phyloP scores from a whole-genome alignment of 2,113 vertebrate species.

The Ornithorhynchus anatinus region DNA sequence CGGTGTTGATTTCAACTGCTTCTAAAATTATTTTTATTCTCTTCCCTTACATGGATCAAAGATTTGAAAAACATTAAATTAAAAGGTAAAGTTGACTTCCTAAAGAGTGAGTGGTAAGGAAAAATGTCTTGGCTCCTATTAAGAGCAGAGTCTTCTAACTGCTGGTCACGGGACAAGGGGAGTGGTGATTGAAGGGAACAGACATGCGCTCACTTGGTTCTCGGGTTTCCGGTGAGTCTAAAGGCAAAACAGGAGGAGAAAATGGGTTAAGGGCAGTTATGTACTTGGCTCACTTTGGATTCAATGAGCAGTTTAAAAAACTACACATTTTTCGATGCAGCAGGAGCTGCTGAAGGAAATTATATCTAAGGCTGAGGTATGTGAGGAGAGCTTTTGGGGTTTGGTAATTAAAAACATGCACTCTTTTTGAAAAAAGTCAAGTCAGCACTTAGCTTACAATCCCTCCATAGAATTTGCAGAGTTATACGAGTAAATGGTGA shows the following conservation, averaged over 20 bases:
- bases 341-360: constrained; percentile 35
- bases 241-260: background rate
- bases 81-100: background rate
- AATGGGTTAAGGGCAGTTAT: background rate
- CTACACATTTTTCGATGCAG: constrained; percentile 17
- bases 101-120: background rate
- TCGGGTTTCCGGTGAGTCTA: background rate
- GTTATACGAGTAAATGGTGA: background rate
- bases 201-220: background rate
- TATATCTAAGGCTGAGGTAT: constrained; percentile 9
- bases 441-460: background rate
- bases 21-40: background rate
- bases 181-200: background rate
- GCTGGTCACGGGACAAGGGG: background rate
- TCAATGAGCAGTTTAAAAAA: constrained; percentile 19
- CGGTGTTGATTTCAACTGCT: background rate
- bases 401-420: constrained; percentile 40
- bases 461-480: constrained; percentile 1
- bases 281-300: background rate
- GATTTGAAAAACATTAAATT: background rate
- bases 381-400: background rate
- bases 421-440: background rate
- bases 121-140: background rate
- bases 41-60: background rate
- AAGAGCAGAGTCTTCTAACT: background rate